Percentiles rank a stretch among this genome's conserved stretches.
Evolutionary conservation across 2,888 invertebrate genomes (phyloP).

Genomic region (Micoletzkya japonica): DNA sequence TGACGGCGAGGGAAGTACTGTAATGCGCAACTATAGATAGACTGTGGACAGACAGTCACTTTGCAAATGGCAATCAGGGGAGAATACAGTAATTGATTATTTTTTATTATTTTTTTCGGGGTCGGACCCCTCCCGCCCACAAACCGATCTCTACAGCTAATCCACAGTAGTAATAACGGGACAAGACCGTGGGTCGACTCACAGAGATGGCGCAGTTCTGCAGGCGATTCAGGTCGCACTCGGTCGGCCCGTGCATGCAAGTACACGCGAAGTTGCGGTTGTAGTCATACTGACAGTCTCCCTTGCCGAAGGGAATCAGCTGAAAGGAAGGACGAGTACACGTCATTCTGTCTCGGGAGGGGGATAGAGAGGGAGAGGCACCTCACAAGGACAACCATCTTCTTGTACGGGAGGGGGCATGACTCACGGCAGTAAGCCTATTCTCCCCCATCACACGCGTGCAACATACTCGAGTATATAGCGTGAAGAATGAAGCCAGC

Average conservation of each 20-base stretch:
- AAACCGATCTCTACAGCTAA: not conserved
- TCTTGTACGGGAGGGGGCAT: too few species aligned
- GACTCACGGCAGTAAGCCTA: too few species aligned
- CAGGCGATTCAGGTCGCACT: constrained; percentile 60
- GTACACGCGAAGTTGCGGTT: constrained; percentile 59
- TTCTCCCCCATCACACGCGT: too few species aligned
- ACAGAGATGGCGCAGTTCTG: constrained; percentile 63
- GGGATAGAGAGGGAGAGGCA: too few species aligned
- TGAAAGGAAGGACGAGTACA: constrained; percentile 33
- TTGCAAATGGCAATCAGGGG: too few species aligned
- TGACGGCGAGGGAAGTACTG: constrained; percentile 59
- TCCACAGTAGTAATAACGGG: not conserved
- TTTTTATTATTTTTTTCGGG: too few species aligned
- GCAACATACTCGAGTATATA: too few species aligned
- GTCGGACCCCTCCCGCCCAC: not conserved
- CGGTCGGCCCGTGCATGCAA: constrained; percentile 63
- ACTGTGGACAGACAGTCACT: not conserved
- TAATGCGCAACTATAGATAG: constrained; percentile 7
- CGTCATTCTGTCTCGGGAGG: too few species aligned
- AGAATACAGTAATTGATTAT: too few species aligned
- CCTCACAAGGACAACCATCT: too few species aligned
- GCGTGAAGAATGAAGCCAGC: too few species aligned
- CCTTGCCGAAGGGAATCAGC: constrained; percentile 62
- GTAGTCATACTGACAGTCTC: constrained; percentile 60
- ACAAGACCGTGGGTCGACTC: too few species aligned